These are phyloP conservation scores for Ammodytes marinus DNA, from an alignment of 2,113 vertebrate genomes.

Conservation along the genomic window DNA sequence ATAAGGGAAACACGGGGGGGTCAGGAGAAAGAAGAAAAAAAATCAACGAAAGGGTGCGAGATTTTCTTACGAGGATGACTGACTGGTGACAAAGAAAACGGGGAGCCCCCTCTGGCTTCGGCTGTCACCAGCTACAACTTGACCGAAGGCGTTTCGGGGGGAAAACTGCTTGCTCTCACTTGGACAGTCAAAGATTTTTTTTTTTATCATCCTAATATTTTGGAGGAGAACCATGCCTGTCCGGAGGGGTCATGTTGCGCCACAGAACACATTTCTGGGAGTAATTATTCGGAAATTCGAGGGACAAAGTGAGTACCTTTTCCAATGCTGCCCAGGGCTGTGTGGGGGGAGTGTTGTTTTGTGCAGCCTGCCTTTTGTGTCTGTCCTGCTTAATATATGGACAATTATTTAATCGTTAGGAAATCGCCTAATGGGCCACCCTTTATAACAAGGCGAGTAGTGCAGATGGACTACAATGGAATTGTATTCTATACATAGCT, in stretches of 20 bases:
- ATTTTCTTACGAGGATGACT: conserved; percentile 86
- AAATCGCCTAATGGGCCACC: conserved; percentile 5
- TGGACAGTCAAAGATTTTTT: conserved; percentile 76
- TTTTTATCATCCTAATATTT: conserved; percentile 31
- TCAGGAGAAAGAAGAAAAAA: not conserved
- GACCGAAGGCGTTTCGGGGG: conserved; percentile 73
- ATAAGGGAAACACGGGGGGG: conserved; percentile 58
- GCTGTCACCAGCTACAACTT: conserved; percentile 79
- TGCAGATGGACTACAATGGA: not conserved
- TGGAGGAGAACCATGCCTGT: conserved; percentile 91
- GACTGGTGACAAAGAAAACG: conserved; percentile 87
- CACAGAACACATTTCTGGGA: conserved; percentile 97
- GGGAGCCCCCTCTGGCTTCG: conserved; percentile 85
- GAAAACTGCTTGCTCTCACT: conserved; percentile 55
- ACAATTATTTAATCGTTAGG: conserved; percentile 7
- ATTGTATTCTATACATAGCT: not conserved
- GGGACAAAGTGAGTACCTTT: conserved; percentile 94
- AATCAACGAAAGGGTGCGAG: not conserved
- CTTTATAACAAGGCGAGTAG: not conserved
- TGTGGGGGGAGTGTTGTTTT: conserved; percentile 30
- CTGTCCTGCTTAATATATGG: conserved; percentile 20
- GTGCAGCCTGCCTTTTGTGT: conserved; percentile 53
- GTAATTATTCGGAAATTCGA: conserved; percentile 98
- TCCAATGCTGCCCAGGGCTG: conserved; percentile 1
- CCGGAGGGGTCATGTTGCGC: conserved; percentile 96